Conservation (phyloP, 2,888 invertebrate genomes). For the Tortrix viridana region DNA sequence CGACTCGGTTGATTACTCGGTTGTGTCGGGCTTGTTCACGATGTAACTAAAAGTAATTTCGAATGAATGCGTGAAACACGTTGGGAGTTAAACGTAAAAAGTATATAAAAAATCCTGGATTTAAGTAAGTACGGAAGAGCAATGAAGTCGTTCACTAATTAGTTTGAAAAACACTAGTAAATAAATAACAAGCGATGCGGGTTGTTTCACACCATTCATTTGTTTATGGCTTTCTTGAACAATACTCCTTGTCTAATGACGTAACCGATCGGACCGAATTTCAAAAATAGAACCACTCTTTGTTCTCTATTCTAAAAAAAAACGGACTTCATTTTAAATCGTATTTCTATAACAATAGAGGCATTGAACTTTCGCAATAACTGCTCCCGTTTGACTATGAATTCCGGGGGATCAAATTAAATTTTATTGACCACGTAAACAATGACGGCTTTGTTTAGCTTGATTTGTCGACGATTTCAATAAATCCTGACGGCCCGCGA, state of each 20-base stretch:
- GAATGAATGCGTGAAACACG: constrained; percentile 18
- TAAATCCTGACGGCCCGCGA: constrained; percentile 3
- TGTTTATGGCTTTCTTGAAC: constrained; percentile 62
- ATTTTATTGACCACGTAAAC: constrained; percentile 53
- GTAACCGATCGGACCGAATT: constrained; percentile 63
- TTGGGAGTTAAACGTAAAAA: not conserved
- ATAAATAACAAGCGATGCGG: constrained; percentile 49
- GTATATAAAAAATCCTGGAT: constrained; percentile 6
- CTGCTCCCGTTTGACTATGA: constrained; percentile 32
- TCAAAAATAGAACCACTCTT: constrained; percentile 73
- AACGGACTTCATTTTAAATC: constrained; percentile 42
- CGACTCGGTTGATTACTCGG: constrained; percentile 23
- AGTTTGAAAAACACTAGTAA: constrained; percentile 41
- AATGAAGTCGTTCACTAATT: constrained; percentile 22
- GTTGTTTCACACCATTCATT: constrained; percentile 59
- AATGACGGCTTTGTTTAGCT: constrained; percentile 52
- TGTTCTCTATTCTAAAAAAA: constrained; percentile 62
- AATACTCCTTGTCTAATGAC: constrained; percentile 69
- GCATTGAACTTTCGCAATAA: constrained; percentile 47
- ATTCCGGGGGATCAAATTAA: constrained; percentile 55
- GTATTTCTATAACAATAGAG: constrained; percentile 46
- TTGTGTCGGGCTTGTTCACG: constrained; percentile 11
- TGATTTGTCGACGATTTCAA: constrained; percentile 14
- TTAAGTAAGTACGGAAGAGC: constrained; percentile 6
- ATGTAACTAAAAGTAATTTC: constrained; percentile 24